These are phyloP conservation scores for Climacteris rufus DNA, from an alignment of 2,113 vertebrate species.

Conservation along the genomic window DNA sequence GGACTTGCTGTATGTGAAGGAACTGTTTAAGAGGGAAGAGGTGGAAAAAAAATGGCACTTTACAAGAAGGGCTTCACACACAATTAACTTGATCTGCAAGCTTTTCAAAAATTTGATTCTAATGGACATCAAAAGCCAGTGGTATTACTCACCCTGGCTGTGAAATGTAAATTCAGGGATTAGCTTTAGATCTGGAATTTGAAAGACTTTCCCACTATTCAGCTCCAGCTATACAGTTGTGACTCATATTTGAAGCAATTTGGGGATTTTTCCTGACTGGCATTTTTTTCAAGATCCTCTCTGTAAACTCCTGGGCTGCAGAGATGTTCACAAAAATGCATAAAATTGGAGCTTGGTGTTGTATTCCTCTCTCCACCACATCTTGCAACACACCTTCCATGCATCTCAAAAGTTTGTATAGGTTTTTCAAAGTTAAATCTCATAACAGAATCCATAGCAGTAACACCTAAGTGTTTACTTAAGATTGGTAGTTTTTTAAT, in stretches of 20 bases:
- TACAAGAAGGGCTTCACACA: not conserved
- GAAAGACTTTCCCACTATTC: not conserved
- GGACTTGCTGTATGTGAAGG: not conserved
- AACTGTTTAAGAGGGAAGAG: not conserved
- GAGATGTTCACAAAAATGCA: not conserved
- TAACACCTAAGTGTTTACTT: not conserved
- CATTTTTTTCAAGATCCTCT: not conserved
- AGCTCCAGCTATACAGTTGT: not conserved
- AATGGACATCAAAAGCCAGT: not conserved
- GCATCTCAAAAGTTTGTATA: not conserved
- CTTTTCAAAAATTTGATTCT: not conserved
- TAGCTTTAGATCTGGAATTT: not conserved
- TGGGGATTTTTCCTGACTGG: not conserved
- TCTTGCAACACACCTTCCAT: not conserved
- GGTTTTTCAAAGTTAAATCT: not conserved
- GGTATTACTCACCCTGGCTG: not conserved
- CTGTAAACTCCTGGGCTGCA: not conserved
- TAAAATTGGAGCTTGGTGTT: not conserved
- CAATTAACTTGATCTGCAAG: not conserved
- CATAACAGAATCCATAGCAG: fast-evolving
- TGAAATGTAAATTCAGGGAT: not conserved
- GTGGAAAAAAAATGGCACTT: not conserved
- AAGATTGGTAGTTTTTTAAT: not conserved
- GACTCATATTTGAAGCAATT: not conserved
- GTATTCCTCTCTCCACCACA: not conserved